Conservation (phyloP, 2,113 vertebrate genomes). For the Excalfactoria chinensis region DNA sequence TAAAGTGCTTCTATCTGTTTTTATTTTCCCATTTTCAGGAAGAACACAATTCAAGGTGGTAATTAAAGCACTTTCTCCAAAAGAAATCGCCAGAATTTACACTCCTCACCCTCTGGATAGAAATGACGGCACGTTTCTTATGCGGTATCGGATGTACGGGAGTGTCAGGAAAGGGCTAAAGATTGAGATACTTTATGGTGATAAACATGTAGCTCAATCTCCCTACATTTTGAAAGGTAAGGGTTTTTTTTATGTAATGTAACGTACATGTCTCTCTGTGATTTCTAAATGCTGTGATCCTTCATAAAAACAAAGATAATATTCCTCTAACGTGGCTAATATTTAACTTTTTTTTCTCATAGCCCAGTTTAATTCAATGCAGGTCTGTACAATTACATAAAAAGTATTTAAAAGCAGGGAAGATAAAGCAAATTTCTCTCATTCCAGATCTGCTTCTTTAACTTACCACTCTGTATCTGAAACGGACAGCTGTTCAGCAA, state of each 20-base stretch:
- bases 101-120: constrained; percentile 86
- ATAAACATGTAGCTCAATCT: constrained; percentile 85
- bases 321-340: neutral
- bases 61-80: constrained; percentile 82
- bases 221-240: constrained; percentile 89
- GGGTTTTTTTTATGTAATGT: neutral
- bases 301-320: neutral
- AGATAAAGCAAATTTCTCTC: neutral
- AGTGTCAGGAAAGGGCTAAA: constrained; percentile 81
- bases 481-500: neutral
- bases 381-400: neutral
- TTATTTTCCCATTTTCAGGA: constrained; percentile 73
- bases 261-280: neutral
- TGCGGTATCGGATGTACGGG: constrained; percentile 88
- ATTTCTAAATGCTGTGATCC: neutral
- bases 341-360: neutral
- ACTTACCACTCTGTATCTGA: neutral
- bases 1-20: constrained; percentile 11
- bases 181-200: constrained; percentile 83
- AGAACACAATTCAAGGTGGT: constrained; percentile 84
- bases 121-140: constrained; percentile 90
- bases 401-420: neutral
- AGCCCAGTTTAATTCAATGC: neutral
- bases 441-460: neutral
- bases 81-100: constrained; percentile 86